Evolutionary conservation across 2,797 vertebrate genomes (phyloP).

Genomic region (Onychomys arenicola): DNA sequence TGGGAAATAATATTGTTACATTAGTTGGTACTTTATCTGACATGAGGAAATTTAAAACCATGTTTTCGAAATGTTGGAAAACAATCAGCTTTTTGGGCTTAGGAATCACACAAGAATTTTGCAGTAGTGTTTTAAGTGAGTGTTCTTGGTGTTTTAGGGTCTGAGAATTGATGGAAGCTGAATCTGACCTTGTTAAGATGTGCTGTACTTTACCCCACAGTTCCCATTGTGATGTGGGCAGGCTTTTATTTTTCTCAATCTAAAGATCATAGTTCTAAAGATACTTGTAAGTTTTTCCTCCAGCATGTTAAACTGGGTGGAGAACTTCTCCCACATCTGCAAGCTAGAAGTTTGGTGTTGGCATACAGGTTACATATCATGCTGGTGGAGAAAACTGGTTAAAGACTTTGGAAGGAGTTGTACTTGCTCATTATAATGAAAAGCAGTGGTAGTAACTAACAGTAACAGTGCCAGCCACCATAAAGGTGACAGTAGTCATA

Average conservation of each 20-base stretch:
- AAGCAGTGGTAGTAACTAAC: background rate
- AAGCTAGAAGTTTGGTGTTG: background rate
- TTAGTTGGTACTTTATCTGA: background rate
- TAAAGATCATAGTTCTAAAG: background rate
- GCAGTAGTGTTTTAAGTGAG: background rate
- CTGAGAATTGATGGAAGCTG: background rate
- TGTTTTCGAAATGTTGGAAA: background rate
- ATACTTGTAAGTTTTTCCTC: constrained; percentile 33
- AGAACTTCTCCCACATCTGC: background rate
- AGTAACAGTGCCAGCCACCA: background rate
- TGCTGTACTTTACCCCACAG: background rate
- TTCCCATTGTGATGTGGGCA: background rate
- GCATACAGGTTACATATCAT: background rate
- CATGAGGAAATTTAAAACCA: background rate
- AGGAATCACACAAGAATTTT: constrained; percentile 31
- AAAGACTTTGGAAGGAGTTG: background rate
- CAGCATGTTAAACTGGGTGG: background rate
- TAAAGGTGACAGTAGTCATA: background rate
- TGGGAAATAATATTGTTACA: background rate
- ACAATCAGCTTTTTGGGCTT: constrained; percentile 24
- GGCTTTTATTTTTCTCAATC: background rate
- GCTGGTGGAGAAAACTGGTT: background rate
- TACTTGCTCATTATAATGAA: background rate
- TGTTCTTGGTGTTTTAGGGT: background rate
- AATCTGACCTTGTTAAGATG: background rate